Conservation (phyloP, 2,113 vertebrate genomes). For the Trachemys scripta region DNA sequence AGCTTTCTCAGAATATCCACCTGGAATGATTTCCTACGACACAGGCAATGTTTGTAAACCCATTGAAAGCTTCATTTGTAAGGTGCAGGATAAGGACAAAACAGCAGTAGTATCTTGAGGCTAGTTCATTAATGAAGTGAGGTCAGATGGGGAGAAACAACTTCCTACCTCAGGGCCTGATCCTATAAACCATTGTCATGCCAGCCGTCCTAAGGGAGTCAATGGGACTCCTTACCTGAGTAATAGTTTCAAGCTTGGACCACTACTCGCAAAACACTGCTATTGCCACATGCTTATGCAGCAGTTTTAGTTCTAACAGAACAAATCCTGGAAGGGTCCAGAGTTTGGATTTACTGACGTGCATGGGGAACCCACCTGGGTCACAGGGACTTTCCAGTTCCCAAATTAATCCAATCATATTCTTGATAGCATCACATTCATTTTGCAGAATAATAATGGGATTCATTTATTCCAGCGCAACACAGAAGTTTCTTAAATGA, state of each 20-base stretch:
- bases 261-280: background rate
- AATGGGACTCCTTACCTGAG: background rate
- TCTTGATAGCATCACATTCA: rapidly evolving
- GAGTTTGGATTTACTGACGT: background rate
- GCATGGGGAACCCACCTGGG: background rate
- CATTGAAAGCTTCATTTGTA: background rate
- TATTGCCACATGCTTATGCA: background rate
- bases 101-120: background rate
- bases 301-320: background rate
- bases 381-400: background rate
- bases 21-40: background rate
- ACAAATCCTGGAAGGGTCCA: rapidly evolving
- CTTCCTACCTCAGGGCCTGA: background rate
- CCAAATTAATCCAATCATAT: background rate
- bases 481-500: background rate
- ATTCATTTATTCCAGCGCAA: background rate
- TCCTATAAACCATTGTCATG: background rate
- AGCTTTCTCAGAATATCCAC: background rate
- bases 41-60: background rate
- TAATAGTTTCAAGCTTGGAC: background rate
- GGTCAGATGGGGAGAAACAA: background rate
- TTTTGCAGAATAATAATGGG: background rate
- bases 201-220: background rate
- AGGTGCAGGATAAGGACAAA: background rate
- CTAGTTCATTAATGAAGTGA: background rate